phyloP scores from a whole-genome alignment of 2,113 vertebrate genomes.

The Takifugu bimaculatus region DNA sequence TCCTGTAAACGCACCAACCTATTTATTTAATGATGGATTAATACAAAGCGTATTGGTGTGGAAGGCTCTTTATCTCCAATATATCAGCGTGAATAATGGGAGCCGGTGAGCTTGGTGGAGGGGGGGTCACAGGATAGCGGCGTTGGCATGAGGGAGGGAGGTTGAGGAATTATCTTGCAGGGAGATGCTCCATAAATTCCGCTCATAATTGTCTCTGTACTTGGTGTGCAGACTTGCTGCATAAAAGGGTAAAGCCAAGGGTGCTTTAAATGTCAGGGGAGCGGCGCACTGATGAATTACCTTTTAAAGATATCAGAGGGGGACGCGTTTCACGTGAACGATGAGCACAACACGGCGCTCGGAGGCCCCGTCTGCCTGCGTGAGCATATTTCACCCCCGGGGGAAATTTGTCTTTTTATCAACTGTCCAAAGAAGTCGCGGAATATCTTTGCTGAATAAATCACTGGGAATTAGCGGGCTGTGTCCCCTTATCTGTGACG shows the following conservation, averaged over 20 bases:
- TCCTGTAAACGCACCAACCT: slow-evolving; percentile 14
- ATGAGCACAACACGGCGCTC: slow-evolving; percentile 56
- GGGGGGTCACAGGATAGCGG: slow-evolving; percentile 39
- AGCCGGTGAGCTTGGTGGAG: slow-evolving; percentile 15
- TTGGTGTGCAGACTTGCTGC: slow-evolving; percentile 64
- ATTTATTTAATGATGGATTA: slow-evolving; percentile 46
- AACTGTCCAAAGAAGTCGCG: slow-evolving; percentile 72
- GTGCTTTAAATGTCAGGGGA: slow-evolving; percentile 70
- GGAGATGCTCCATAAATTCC: slow-evolving; percentile 73
- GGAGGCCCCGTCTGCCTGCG: slow-evolving; percentile 45
- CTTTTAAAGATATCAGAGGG: slow-evolving; percentile 74
- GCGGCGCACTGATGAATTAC: slow-evolving; percentile 72
- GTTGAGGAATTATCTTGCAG: slow-evolving; percentile 58
- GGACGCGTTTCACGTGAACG: slow-evolving; percentile 61
- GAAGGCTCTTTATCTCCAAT: slow-evolving; percentile 53
- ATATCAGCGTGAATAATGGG: slow-evolving; percentile 59
- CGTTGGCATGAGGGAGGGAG: slow-evolving; percentile 3
- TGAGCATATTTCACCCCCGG: slow-evolving; percentile 46
- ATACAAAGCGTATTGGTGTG: slow-evolving; percentile 38
- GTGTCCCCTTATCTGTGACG: slow-evolving; percentile 67
- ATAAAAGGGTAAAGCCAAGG: slow-evolving; percentile 71
- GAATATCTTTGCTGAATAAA: slow-evolving; percentile 69
- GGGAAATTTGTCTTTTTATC: slow-evolving; percentile 79
- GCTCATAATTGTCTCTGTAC: slow-evolving; percentile 71
- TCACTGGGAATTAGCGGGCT: slow-evolving; percentile 67